Evolutionary conservation across 2,113 vertebrate genomes (phyloP).

Genomic region (Helogale parvula): DNA sequence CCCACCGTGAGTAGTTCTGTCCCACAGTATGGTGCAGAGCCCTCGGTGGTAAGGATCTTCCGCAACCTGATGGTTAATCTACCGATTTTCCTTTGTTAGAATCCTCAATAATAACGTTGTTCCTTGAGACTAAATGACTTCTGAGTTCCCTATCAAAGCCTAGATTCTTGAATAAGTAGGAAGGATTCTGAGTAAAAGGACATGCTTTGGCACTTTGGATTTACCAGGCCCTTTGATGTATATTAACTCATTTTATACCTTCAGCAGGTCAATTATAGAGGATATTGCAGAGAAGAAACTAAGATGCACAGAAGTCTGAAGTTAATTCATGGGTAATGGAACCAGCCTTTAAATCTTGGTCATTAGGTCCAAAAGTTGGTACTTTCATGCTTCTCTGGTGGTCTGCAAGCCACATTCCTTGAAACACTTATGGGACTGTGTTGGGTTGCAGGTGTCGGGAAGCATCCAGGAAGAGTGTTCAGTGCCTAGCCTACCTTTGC

Average conservation of each 20-base stretch:
- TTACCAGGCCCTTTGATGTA: not conserved
- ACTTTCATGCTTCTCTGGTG: not conserved
- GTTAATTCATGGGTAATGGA: not conserved
- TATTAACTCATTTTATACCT: not conserved
- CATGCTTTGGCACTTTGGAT: not conserved
- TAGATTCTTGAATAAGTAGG: not conserved
- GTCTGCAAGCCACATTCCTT: not conserved
- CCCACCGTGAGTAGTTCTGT: not conserved
- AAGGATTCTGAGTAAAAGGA: not conserved
- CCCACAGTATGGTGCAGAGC: not conserved
- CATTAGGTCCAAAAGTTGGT: not conserved
- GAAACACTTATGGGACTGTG: not conserved
- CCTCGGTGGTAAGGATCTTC: not conserved
- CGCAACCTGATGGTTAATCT: not conserved
- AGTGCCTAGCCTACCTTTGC: not conserved
- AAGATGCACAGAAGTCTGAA: not conserved
- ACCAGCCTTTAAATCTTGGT: not conserved
- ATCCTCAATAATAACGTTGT: not conserved
- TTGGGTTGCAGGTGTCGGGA: not conserved
- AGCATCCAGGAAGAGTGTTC: not conserved
- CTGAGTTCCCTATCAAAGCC: constrained; percentile 4
- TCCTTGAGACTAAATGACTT: not conserved
- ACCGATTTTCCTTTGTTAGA: not conserved
- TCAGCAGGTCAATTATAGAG: not conserved
- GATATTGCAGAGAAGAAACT: not conserved